These are phyloP conservation scores for Watersipora subatra DNA, from an alignment of 1,140 invertebrate genomes.

Conservation along the genomic window DNA sequence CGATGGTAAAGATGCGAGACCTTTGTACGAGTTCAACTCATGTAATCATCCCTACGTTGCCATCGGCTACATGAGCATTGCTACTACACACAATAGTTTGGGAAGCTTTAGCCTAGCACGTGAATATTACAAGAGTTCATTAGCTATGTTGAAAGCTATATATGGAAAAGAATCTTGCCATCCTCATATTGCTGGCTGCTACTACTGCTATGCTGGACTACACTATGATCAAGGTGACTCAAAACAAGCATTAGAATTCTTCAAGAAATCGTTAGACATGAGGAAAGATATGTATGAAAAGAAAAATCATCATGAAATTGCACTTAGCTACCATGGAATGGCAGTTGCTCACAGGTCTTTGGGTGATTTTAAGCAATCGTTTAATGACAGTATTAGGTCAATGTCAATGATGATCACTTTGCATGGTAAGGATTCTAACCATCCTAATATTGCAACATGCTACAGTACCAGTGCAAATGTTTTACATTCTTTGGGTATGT, in stretches of 20 bases:
- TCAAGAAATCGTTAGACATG: too few relatives aligned
- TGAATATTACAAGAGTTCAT: not conserved
- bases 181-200: not conserved
- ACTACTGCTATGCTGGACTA: too few relatives aligned
- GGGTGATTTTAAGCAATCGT: not conserved
- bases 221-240: too few relatives aligned
- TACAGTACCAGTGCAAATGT: not conserved
- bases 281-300: too few relatives aligned
- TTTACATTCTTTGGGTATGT: not conserved
- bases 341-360: not conserved
- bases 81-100: not conserved
- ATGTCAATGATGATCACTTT: not conserved
- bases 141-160: not conserved
- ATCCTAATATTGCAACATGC: not conserved
- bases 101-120: not conserved
- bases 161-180: not conserved
- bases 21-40: too few relatives aligned
- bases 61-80: not conserved
- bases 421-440: not conserved
- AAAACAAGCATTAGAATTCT: too few relatives aligned
- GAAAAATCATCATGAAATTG: not conserved
- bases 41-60: not conserved
- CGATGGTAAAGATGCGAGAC: too few relatives aligned
- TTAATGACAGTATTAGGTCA: not conserved
- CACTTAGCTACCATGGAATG: not conserved